Evolutionary conservation across 92 coral and sea anemone genomes (phyloP), one percentile per base, ranked within the genome.

Genomic region (Desmophyllum pertusum): DNA sequence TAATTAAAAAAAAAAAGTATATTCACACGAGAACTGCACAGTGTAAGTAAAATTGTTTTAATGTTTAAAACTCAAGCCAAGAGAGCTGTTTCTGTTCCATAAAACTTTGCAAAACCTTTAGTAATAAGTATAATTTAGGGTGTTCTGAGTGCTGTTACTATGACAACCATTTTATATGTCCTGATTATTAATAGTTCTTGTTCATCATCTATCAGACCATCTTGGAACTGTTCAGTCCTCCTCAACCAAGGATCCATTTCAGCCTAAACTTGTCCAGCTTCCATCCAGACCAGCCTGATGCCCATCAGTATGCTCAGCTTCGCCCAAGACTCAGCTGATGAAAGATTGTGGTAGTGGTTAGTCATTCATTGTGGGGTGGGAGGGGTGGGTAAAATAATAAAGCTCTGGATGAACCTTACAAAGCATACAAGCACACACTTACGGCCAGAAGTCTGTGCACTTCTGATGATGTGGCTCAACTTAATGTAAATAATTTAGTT

Each of bases 401-500:
- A 38, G 75, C 50, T 69, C 75, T 69, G 75, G 75, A 37, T 69
- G 75, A 37, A 69, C 75, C 75, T 69, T 37, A n/a, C 48, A 30
- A 64, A 64, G 38, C 70, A 64, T 64, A 64, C 70, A 63, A 27
- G 68, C 68, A 39, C 50, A 39, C 50, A 70, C 46, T 9, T 38
- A 23, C 75, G 33, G 50, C 31, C 75, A 70, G 75, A 70, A 38
- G 75, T 70, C 50, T 6, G 11, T 6, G 27, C 3, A 70, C 75
- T 38, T 70, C 75, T 70, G 30, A 38, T n/a, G n/a, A n/a, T 38
- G 40, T 31, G 33, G 50, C 75, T 23, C 40, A 70, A 70, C 33
- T 41, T 70, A 38, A 39, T 37, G 6, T 66, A 31, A 42, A 14
- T 66, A 31, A 66, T 41, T 2, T 70, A 38, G 21, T 70, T 70